A percentile compares a stretch with the other conserved stretches of the same genome.
Evolutionary conservation across 2,888 invertebrate species (phyloP).

Genomic region (Zaprionus obscuricornis): DNA sequence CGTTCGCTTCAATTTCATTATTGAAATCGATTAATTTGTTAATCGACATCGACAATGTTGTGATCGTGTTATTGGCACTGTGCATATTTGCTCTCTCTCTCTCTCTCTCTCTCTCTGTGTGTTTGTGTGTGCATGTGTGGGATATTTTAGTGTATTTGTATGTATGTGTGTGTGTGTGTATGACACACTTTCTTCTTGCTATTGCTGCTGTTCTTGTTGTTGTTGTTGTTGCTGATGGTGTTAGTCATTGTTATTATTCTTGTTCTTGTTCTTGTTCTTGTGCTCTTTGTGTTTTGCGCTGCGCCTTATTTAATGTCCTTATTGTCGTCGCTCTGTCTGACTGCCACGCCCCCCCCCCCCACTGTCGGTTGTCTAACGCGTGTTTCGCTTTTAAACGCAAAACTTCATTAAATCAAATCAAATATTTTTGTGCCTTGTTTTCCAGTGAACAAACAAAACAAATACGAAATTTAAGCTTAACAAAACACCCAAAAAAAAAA

Average conservation of each 20-base stretch:
- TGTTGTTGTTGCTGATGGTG: slow-evolving; percentile 35
- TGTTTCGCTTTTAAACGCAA: slow-evolving; percentile 23
- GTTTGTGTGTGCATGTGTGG: background rate
- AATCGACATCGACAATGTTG: slow-evolving; percentile 43
- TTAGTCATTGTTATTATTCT: too few relatives aligned
- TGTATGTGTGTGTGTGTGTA: slow-evolving; percentile 2
- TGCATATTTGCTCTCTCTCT: slow-evolving; percentile 13
- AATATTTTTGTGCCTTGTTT: slow-evolving; percentile 19
- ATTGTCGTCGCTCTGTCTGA: slow-evolving; percentile 73
- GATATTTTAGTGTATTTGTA: background rate
- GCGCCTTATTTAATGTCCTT: slow-evolving; percentile 72
- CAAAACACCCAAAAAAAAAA: slow-evolving; percentile 12
- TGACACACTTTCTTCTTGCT: slow-evolving; percentile 39
- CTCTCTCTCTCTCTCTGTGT: slow-evolving; percentile 25
- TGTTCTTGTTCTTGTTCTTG: slow-evolving; percentile 27
- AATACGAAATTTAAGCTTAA: too few relatives aligned
- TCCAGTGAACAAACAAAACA: slow-evolving; percentile 10
- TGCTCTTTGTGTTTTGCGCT: slow-evolving; percentile 44
- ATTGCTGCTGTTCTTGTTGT: slow-evolving; percentile 18
- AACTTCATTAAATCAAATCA: slow-evolving; percentile 39
- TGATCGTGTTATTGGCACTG: too few relatives aligned
- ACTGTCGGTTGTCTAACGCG: slow-evolving; percentile 19
- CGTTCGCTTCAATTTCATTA: background rate
- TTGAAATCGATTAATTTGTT: slow-evolving; percentile 38
- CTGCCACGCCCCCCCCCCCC: slow-evolving; percentile 55